Evolutionary conservation across 92 coral and sea anemone genomes (phyloP).

Genomic region (Umimayanthus chanpuru): DNA sequence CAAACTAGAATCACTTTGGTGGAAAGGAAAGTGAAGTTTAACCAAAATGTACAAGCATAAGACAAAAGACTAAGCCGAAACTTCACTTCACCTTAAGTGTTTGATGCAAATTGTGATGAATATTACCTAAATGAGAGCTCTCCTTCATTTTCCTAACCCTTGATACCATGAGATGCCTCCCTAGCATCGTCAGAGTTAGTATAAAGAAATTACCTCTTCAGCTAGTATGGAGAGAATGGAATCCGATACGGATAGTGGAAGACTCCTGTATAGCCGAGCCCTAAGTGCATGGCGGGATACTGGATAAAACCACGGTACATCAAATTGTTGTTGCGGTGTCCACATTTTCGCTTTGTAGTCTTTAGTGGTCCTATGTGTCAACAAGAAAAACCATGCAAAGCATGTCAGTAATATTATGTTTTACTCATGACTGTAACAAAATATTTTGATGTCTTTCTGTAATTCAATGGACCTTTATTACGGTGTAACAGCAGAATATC

Average conservation of each 20-base stretch:
- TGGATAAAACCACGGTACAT: not conserved
- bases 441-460: too few relatives aligned
- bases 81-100: too few relatives aligned
- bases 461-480: too few relatives aligned
- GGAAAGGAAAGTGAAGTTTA: too few relatives aligned
- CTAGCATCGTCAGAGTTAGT: not conserved
- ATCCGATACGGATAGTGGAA: slow-evolving; percentile 22
- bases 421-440: not conserved
- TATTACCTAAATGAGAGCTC: too few relatives aligned
- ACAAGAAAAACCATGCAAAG: not conserved
- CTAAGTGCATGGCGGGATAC: slow-evolving; percentile 9
- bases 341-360: not conserved
- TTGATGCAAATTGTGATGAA: too few relatives aligned
- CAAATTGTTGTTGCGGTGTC: not conserved
- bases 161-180: not conserved
- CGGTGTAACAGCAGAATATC: not conserved
- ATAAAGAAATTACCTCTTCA: not conserved
- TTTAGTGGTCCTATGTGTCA: slow-evolving; percentile 10
- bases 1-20: too few relatives aligned
- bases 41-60: too few relatives aligned
- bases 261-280: slow-evolving; percentile 1
- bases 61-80: too few relatives aligned
- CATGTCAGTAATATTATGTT: not conserved
- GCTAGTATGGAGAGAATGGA: slow-evolving; percentile 30
- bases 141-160: too few relatives aligned